These are phyloP conservation scores for Diphyllodes magnificus DNA, from an alignment of 2,113 vertebrate genomes.

Conservation along the genomic window DNA sequence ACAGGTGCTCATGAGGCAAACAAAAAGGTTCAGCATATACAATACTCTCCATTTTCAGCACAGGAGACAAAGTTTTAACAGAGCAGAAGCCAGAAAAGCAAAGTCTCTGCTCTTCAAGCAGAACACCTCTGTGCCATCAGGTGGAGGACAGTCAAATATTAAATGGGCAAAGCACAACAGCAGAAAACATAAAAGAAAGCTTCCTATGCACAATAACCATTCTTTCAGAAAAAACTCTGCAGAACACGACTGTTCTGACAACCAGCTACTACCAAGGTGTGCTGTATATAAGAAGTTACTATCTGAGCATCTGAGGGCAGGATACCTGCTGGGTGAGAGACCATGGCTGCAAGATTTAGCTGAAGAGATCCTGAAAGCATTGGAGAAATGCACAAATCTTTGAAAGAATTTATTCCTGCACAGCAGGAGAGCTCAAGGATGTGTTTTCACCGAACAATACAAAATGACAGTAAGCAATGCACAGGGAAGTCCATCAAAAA, in stretches of 20 bases:
- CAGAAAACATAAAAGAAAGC: not conserved
- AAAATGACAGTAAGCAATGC: not conserved
- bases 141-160: not conserved
- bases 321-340: not conserved
- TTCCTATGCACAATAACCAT: not conserved
- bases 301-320: not conserved
- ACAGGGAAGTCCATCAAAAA: not conserved
- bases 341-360: rapidly evolving
- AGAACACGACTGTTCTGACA: not conserved
- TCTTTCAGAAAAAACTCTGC: not conserved
- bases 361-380: not conserved
- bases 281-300: not conserved
- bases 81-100: not conserved
- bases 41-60: not conserved
- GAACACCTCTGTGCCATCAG: not conserved
- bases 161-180: not conserved
- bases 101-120: not conserved
- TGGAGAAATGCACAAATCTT: not conserved
- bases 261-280: not conserved
- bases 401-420: not conserved
- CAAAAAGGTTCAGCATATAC: not conserved
- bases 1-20: not conserved
- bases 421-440: not conserved
- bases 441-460: not conserved
- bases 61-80: not conserved